Evolutionary conservation across 1,140 invertebrate genomes (phyloP), one percentile per base, ranked within the genome.

Genomic region (Cotesia vestalis): DNA sequence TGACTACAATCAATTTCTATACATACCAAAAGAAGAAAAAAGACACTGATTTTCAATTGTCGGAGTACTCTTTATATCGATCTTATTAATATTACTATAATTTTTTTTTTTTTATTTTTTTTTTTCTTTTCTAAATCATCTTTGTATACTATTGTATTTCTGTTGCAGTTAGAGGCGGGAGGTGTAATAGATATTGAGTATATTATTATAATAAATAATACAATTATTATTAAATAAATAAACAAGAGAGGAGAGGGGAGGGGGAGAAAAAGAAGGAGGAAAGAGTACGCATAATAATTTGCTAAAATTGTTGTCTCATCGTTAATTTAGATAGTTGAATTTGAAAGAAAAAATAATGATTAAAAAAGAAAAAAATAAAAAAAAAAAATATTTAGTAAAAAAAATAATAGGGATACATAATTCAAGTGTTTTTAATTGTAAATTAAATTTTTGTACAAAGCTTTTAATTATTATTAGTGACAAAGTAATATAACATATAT

Each of bases 361-460:
- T 27, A 66, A 72, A 73, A 12, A 27, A 69, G 20, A 55, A 27
- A 55, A 14, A 66, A 75, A 72, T 40, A 67, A 60, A 75, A 74
- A 55, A 68, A 69, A 72, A 53, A 71, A 72, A 72, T 70, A 72
- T 71, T 75, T 71, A 79, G 80, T 80, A 80, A 81, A 80, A 78
- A 79, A 77, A 81, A 80, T 79, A 34, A 36, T 68, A 78, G 76
- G 79, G 77, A 85, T 85, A 79, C 78, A 78, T 84, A 36, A 85
- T 82, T 78, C 79, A 83, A 85, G 83, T 82, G 82, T 85, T 85
- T 85, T 85, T 85, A 85, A 85, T 84, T 84, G 81, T 86, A 85
- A 82, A 86, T 86, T 83, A 75, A 85, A 81, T 84, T 71, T 86
- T 86, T 86, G 84, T 86, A 86, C 83, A 86, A 84, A 86, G 81